These are phyloP conservation scores for Acanthurus leucopareius DNA, from an alignment of 2,797 vertebrate genomes.

Conservation along the genomic window DNA sequence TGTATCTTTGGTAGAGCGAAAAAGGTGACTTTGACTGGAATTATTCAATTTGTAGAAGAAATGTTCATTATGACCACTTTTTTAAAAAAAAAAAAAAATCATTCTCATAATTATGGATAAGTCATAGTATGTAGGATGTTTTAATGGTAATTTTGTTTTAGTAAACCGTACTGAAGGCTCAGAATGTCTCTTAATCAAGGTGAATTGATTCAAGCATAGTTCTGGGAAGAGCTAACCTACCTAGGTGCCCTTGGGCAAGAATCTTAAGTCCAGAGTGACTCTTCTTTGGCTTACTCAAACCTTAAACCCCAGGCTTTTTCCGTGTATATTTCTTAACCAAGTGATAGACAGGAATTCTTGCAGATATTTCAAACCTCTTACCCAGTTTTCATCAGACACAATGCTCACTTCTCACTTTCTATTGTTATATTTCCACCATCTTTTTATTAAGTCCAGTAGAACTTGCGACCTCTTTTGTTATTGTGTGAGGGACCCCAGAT, in stretches of 20 bases:
- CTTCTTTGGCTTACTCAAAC: neutral
- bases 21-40: constrained; percentile 65
- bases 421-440: constrained; percentile 54
- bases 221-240: neutral
- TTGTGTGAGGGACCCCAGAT: constrained; percentile 75
- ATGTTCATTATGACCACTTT: neutral
- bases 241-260: neutral
- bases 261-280: neutral
- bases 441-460: constrained; percentile 75
- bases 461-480: constrained; percentile 77
- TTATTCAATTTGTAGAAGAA: constrained; percentile 22
- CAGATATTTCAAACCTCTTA: neutral
- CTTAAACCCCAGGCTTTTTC: neutral
- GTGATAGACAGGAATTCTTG: neutral
- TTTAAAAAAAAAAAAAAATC: no score
- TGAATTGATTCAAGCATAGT: neutral
- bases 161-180: neutral
- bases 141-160: neutral
- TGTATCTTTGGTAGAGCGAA: constrained; percentile 31
- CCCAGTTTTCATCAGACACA: no score
- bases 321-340: neutral
- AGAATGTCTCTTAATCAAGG: neutral
- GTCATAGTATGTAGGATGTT: neutral
- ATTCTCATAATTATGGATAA: neutral
- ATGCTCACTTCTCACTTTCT: constrained; percentile 14